Evolutionary conservation across 1,140 invertebrate genomes (phyloP).

Genomic region (Bursaphelenchus mucronatus): DNA sequence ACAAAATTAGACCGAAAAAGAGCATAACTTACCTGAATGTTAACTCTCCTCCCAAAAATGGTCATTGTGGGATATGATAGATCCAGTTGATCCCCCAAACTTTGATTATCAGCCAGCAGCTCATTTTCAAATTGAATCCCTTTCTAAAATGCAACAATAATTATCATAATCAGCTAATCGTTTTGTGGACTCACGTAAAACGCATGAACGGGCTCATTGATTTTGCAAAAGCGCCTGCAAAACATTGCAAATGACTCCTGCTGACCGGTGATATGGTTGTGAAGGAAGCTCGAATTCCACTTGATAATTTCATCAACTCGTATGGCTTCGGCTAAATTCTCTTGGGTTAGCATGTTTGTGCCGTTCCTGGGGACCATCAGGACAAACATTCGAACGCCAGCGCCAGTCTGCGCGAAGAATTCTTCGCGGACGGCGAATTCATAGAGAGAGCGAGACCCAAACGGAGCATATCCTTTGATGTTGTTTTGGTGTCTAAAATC

Average conservation of each 20-base stretch:
- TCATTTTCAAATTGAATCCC: slow-evolving; percentile 21
- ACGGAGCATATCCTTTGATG: slow-evolving; percentile 44
- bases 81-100: slow-evolving; percentile 9
- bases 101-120: slow-evolving; percentile 19
- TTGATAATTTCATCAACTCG: slow-evolving; percentile 19
- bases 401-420: slow-evolving; percentile 34
- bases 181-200: slow-evolving; percentile 34
- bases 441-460: slow-evolving; percentile 34
- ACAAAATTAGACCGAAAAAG: too few relatives aligned
- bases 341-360: slow-evolving; percentile 24
- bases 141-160: slow-evolving; percentile 29
- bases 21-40: slow-evolving; percentile 26
- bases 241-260: slow-evolving; percentile 38
- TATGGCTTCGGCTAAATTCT: slow-evolving; percentile 25
- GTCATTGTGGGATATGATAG: slow-evolving; percentile 25
- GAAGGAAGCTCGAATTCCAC: slow-evolving; percentile 14
- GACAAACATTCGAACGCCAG: slow-evolving; percentile 30
- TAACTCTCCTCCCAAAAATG: slow-evolving; percentile 31
- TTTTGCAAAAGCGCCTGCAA: slow-evolving; percentile 38
- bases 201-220: slow-evolving; percentile 33
- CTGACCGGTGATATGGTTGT: slow-evolving; percentile 6
- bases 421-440: slow-evolving; percentile 36
- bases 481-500: slow-evolving; percentile 42
- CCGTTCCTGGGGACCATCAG: slow-evolving; percentile 20
- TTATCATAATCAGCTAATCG: background rate